Base-by-base conservation (phyloP, 2,888 invertebrate genomes). In the Diarsia mendica region DNA sequence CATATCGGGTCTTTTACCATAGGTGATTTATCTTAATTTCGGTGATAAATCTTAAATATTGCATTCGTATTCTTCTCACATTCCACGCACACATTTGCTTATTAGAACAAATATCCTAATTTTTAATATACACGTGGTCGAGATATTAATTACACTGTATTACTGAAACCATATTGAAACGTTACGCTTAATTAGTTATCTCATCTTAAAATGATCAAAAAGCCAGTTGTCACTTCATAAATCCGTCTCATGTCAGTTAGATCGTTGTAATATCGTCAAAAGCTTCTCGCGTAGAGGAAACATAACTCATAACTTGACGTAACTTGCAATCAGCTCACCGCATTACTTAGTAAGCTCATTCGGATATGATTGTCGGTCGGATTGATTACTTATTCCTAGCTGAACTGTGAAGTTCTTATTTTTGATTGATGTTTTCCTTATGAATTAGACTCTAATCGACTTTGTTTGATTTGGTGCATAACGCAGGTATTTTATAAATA, bases 281-380 rank as follows among this genome's bases (percentile, higher is more conserved):
- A 51, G 23, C 61, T 75, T 80, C 65, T 66, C 9, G 33, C 28
- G 1, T 63, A 65, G 13, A 79, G 84, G 84, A 82, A 80, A 71
- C 67, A 65, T 75, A 81, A 64, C 63, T 67, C 64, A 72, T 75
- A 68, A 55, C 66, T 63, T 75, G 80, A 80, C 68, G 80, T 84
- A 69, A 84, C 53, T 64, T 33, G 74, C 67, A 68, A 79, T 72
- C 80, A 79, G 49, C 65, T 66, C 39, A 63, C 79, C 68, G 55
- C 74, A 69, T 78, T 78, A 77, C 79, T 67, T 66, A 67, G 51
- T 13, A 81, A 77, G 58, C 67, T 72, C 67, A 68, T 72, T 82
- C 53, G 44, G 53, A 49, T 55, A 60, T 72, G 51, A 67, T 66
- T 77, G 66, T 66, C 65, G 71, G 64, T 77, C 44, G 33, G 39